phyloP scores from a whole-genome alignment of 1,140 invertebrate species.

The Eueides isabella region DNA sequence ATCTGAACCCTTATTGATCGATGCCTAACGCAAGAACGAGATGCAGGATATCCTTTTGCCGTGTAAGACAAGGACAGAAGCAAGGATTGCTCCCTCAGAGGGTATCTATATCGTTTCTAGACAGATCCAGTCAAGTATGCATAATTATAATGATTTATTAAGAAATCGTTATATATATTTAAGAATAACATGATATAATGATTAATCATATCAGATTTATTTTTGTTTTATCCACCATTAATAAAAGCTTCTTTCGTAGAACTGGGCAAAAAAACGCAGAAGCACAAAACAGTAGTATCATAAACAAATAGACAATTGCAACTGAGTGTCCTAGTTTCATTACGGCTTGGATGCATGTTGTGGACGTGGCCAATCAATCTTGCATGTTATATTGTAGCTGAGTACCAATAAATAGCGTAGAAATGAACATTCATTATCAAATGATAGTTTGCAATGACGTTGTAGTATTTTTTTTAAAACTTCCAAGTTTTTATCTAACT shows the following conservation, averaged over 20 bases:
- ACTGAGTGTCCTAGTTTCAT: not conserved
- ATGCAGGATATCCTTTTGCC: conserved; percentile 21
- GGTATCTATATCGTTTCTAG: conserved; percentile 42
- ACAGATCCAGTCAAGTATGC: conserved; percentile 15
- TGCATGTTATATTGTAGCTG: not conserved
- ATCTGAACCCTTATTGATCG: conserved; percentile 57
- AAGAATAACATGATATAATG: too few relatives aligned
- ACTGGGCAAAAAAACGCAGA: not conserved
- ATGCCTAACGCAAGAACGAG: conserved; percentile 32
- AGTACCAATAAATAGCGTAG: not conserved
- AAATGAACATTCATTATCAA: not conserved
- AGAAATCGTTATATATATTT: not conserved
- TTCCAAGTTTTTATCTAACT: too few relatives aligned
- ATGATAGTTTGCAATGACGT: not conserved
- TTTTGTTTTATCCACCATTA: too few relatives aligned
- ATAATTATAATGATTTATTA: not conserved
- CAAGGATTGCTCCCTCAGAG: conserved; percentile 45
- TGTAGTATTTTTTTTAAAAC: too few relatives aligned
- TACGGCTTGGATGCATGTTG: not conserved
- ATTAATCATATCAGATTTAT: too few relatives aligned
- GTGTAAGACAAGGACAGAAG: conserved; percentile 33
- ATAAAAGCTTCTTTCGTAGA: too few relatives aligned
- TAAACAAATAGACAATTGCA: conserved; percentile 4
- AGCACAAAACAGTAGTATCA: not conserved
- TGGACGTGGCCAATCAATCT: not conserved